Evolutionary conservation across 92 coral and sea anemone genomes (phyloP).

Genomic region (Diadumene lineata): DNA sequence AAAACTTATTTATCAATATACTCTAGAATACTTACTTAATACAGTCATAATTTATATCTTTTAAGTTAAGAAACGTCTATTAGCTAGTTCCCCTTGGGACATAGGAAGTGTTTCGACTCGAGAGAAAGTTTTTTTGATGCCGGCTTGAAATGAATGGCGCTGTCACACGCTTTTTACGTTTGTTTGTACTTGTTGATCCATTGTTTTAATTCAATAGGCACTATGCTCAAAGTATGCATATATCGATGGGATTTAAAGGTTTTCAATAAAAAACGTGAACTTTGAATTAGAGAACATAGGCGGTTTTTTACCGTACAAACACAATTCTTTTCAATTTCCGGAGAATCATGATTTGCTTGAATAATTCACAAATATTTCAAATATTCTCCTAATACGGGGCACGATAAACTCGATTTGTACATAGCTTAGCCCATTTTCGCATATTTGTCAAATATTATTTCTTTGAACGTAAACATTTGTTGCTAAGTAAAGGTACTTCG

Average conservation of each 20-base stretch:
- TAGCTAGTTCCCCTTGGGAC: background rate
- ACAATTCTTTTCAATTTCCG: background rate
- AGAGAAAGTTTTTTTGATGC: background rate
- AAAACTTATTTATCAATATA: background rate
- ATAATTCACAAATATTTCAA: background rate
- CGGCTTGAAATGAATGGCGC: too few relatives aligned
- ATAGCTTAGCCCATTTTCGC: background rate
- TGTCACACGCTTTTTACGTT: constrained; percentile 16
- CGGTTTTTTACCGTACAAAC: background rate
- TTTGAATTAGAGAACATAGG: background rate
- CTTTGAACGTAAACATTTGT: too few relatives aligned
- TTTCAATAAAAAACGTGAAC: background rate
- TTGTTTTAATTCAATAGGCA: background rate
- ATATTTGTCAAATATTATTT: background rate
- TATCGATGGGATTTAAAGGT: background rate
- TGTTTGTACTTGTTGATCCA: background rate
- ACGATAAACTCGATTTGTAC: background rate
- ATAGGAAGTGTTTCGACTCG: background rate
- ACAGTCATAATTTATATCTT: background rate
- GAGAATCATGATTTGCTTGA: background rate
- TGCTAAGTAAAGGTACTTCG: background rate
- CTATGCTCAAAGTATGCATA: background rate
- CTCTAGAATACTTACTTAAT: background rate
- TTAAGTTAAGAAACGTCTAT: background rate
- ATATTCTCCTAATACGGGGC: too few relatives aligned